phyloP scores from a whole-genome alignment of 2,113 vertebrate species.

The Speoplatyrhinus poulsoni region DNA sequence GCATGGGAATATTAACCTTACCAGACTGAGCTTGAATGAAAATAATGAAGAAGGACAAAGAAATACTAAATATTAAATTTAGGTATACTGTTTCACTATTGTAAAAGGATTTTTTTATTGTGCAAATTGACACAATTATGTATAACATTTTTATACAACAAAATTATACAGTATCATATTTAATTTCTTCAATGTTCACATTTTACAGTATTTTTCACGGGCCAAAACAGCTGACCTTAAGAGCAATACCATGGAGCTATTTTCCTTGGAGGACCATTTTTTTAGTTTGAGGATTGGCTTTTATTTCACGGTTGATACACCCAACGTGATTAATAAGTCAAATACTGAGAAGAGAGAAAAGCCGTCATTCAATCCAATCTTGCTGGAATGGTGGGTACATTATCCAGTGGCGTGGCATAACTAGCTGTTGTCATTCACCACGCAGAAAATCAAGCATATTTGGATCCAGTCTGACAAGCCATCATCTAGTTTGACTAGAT shows the following conservation, averaged over 20 bases:
- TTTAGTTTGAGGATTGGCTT: conserved; percentile 75
- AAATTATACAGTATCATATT: conserved; percentile 9
- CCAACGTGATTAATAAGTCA: conserved; percentile 81
- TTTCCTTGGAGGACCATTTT: conserved; percentile 67
- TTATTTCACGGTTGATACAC: conserved; percentile 81
- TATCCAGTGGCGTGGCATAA: conserved; percentile 48
- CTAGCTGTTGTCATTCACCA: conserved; percentile 63
- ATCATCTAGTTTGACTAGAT: conserved; percentile 24
- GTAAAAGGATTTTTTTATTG: no score
- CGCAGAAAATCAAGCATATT: conserved; percentile 47
- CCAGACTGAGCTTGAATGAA: no score
- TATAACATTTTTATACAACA: not conserved
- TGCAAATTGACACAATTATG: no score
- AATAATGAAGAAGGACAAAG: not conserved
- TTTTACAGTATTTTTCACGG: conserved; percentile 52
- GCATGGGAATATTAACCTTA: no score
- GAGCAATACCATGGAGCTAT: conserved; percentile 65
- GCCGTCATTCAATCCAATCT: conserved; percentile 68
- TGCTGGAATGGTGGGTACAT: conserved; percentile 42
- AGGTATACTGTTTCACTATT: no score
- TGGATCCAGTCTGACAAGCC: conserved; percentile 49
- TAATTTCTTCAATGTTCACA: conserved; percentile 39
- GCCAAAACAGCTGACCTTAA: conserved; percentile 52
- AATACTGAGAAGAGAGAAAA: conserved; percentile 72
- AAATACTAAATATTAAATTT: not conserved